Base-by-base conservation (phyloP, 2,888 invertebrate species). In the Stratiomys singularior region DNA sequence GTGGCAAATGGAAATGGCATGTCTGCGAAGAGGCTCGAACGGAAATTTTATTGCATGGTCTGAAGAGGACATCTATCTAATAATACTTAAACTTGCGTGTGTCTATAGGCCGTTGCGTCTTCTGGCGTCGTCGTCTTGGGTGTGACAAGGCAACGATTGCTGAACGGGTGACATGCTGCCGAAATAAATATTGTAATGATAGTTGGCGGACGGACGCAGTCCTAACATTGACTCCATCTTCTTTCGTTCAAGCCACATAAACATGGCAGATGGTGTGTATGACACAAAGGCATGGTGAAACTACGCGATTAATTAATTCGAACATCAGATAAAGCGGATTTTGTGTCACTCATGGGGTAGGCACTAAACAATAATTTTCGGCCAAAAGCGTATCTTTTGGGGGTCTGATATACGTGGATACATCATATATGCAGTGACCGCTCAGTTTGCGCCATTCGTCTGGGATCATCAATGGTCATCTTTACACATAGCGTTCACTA, bases 281-380 rank as follows among this genome's bases (percentile, higher is more conserved):
- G 46, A 64, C 77, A 76, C 77, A 79, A 67, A 77, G 47, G 52
- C 78, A 76, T 47, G 72, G 18, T 25, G 74, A 78, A 78, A 79
- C 78, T 78, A 79, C 76, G 78, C 78, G 78, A 76, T 77, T 79
- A 79, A 79, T 79, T 79, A 79, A 79, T 79, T 79, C 78, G 71
- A 78, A 79, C 78, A 79, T 78, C 78, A 79, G 79, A 79, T 79
- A 79, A 76, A 79, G 77, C 67, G 69, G 67, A 78, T 78, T 79
- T 78, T 74, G 77, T 79, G 79, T 79, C 79, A 79, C 77, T 79
- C 79, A 79, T 21, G 25, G 64, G 77, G 23, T 21, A 37, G 25
- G 9, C n/a, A 25, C 69, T 67, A 37, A 37, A 67, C 15, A 67
- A 56, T 47, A 37, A 64, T 25, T 25, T 18, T 23, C 11, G 28